These are phyloP conservation scores for Augiades crinisus DNA, from an alignment of 2,888 invertebrate species.

Conservation along the genomic window DNA sequence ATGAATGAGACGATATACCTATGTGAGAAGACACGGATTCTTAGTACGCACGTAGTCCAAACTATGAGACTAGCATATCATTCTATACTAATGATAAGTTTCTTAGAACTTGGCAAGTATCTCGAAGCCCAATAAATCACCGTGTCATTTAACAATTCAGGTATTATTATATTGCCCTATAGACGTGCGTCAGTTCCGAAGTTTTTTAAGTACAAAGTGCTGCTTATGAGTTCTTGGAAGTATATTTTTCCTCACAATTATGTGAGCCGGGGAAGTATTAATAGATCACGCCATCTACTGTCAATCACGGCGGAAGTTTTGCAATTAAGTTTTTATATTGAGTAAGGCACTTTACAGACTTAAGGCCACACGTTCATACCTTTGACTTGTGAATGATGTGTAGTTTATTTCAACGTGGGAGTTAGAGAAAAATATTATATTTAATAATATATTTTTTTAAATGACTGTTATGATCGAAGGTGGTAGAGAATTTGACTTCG, in stretches of 20 bases:
- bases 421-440: no score
- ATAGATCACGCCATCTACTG: slow-evolving; percentile 2
- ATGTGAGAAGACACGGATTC: no score
- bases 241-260: slow-evolving; percentile 10
- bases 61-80: no score
- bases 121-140: neutral
- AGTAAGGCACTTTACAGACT: neutral
- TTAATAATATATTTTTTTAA: no score
- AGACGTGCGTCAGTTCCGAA: slow-evolving; percentile 7
- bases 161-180: neutral
- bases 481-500: no score
- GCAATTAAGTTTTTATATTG: neutral
- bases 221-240: neutral
- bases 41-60: no score
- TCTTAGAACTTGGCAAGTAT: neutral
- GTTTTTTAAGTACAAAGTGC: slow-evolving; percentile 1
- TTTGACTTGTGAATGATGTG: no score
- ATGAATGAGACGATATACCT: no score
- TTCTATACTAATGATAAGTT: no score
- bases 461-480: no score
- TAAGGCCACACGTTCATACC: no score
- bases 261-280: neutral
- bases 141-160: neutral
- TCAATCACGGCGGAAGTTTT: slow-evolving; percentile 7
- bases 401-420: no score